phyloP scores from a whole-genome alignment of 2,888 invertebrate species.

The Micropterix aruncella region DNA sequence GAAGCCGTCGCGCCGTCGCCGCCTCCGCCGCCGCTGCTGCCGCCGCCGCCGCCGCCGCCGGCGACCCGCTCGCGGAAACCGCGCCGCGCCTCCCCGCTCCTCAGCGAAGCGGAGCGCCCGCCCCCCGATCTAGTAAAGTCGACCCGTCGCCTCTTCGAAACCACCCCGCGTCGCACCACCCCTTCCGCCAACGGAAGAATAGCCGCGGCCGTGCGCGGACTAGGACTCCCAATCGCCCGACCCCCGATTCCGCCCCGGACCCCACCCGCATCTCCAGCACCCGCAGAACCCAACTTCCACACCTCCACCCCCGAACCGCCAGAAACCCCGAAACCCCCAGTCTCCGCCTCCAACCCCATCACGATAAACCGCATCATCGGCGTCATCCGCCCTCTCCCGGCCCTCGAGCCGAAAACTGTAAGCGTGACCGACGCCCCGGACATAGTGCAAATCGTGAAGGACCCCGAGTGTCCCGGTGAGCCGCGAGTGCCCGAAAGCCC shows the following conservation, averaged over 20 bases:
- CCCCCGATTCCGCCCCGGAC: slow-evolving; percentile 22
- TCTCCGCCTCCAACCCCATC: slow-evolving; percentile 27
- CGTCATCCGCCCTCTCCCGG: slow-evolving; percentile 40
- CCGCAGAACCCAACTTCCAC: slow-evolving; percentile 6
- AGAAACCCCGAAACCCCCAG: slow-evolving; percentile 17
- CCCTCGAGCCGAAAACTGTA: slow-evolving; percentile 6
- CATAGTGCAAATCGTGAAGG: not conserved
- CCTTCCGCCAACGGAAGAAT: slow-evolving; percentile 36
- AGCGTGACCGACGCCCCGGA: slow-evolving; percentile 4
- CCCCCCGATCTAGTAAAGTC: slow-evolving; percentile 83
- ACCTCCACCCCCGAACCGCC: slow-evolving; percentile 16
- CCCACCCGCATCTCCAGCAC: slow-evolving; percentile 12
- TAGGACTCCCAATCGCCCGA: slow-evolving; percentile 20
- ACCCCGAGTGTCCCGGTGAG: not conserved
- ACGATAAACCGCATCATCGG: slow-evolving; percentile 30
- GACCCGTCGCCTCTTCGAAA: slow-evolving; percentile 73
- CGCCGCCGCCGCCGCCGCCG: slow-evolving; percentile 16
- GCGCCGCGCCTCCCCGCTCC: slow-evolving; percentile 43
- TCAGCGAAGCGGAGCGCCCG: slow-evolving; percentile 67
- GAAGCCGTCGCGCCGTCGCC: slow-evolving; percentile 26
- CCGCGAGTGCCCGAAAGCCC: slow-evolving; percentile 4
- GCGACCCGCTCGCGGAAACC: slow-evolving; percentile 17
- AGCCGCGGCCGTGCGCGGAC: slow-evolving; percentile 25
- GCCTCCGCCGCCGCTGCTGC: slow-evolving; percentile 27
- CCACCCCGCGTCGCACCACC: slow-evolving; percentile 39